Evolutionary conservation across 30 jellyfish, hydroid and myxozoan genomes (phyloP), one percentile per base, ranked within the genome.

Genomic region (Turritopsis rubra): DNA sequence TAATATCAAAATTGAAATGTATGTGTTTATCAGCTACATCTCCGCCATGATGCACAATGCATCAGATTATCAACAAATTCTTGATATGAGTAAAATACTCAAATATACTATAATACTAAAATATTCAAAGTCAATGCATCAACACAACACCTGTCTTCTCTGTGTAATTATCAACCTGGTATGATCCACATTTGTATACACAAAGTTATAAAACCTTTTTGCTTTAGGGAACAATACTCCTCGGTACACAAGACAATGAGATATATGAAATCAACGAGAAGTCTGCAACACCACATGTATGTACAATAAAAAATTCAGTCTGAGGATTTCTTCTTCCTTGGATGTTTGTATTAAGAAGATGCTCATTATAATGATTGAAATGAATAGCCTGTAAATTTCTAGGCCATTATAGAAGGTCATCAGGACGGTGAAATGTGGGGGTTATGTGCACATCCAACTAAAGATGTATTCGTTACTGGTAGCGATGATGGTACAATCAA

Each of bases 371-470:
- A 41, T 41, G 60, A n/a, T n/a, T n/a, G n/a, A n/a, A n/a, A n/a
- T n/a, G n/a, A n/a, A n/a, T n/a, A n/a, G 60, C 60, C 13, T 41
- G 60, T 41, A 41, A 41, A 41, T 3, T 41, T 41, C 78, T 76
- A 93, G 99, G 89, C 85, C 1, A 28, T 93, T 0, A 52, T 89
- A 71, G 96, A 89, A 66, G 96, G 97, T 31, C 99, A 94, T 53
- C 52, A 93, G 16, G 97, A 89, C 66, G 99, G 99, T 8, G 99
- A 94, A 22, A 79, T 94, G 20, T 94, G 99, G 99, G 99, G 97
- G 19, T 73, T 88, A 74, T 87, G 93, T 1, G 72, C 94, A 1
- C 97, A 89, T 83, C 99, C 99, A 16, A 80, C 30, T n/a, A 87
- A 87, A 79, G 97, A 89, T 22, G 54, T 86, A 29, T 89, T 79